Percentiles rank a stretch among this genome's conserved stretches.
phyloP scores from a whole-genome alignment of 2,113 vertebrate species.

The Formicarius rufipectus region DNA sequence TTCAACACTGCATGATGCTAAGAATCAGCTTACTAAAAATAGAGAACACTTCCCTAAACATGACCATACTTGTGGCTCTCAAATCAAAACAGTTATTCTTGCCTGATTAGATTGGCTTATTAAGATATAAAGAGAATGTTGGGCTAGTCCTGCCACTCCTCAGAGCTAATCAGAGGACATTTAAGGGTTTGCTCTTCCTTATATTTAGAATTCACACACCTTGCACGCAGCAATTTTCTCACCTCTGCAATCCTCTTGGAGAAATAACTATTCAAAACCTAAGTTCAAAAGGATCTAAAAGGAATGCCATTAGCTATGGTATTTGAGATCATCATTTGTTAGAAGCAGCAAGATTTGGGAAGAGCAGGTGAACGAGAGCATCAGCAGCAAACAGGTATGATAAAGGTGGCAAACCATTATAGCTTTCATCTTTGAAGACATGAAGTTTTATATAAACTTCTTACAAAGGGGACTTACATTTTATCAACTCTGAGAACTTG shows the following conservation, averaged over 20 bases:
- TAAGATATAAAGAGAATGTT: neutral
- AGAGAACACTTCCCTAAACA: neutral
- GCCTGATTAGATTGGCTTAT: slow-evolving; percentile 28
- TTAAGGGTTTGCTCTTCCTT: neutral
- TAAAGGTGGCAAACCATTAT: neutral
- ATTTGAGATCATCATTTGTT: neutral
- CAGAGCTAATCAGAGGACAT: neutral
- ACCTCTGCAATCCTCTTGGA: neutral
- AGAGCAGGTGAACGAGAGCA: neutral
- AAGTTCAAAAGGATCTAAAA: neutral
- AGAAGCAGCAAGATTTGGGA: neutral
- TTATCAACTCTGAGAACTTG: slow-evolving; percentile 49
- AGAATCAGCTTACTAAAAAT: slow-evolving; percentile 26
- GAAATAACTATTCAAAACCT: slow-evolving; percentile 2
- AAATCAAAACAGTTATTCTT: neutral
- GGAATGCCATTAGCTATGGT: neutral
- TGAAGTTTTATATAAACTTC: slow-evolving; percentile 1
- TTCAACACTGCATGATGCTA: neutral
- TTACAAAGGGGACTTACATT: neutral
- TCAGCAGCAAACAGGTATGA: neutral
- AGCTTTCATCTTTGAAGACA: neutral
- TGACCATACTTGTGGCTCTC: slow-evolving; percentile 8
- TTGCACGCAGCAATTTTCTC: neutral
- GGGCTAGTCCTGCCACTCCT: neutral
- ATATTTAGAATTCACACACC: neutral